Evolutionary conservation across 1,140 invertebrate species (phyloP), one percentile per base, ranked within the genome.

Genomic region (Cepaea nemoralis): DNA sequence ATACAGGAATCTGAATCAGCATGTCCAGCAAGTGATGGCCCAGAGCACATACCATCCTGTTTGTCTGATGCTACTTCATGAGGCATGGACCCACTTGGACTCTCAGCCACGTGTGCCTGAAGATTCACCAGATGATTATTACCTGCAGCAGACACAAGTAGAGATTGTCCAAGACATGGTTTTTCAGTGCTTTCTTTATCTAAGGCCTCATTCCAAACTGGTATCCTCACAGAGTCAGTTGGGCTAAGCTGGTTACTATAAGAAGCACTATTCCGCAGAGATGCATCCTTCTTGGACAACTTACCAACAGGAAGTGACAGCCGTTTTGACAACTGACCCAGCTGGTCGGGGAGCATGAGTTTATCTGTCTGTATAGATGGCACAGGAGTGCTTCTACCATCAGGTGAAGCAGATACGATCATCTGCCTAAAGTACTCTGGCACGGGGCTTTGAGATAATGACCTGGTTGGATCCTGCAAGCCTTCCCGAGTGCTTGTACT

Each of bases 401-500:
- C 66, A 31, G 40, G 31, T 19, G 0, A 6, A 2, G 77, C 55
- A 48, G 77, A 78, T 33, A 73, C 59, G 22, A 74, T 70, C 8
- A 45, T 42, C 39, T 73, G 45, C 48, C 77, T 79, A 31, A 19
- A 31, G 33, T 22, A n/a, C 33, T 79, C 48, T 1, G 27, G 42
- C 31, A n/a, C n/a, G 37, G 78, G 69, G 37, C 78, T 71, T 16
- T 42, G 59, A 16, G 78, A 67, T 24, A 37, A 16, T 50, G n/a
- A 35, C 73, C 69, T 70, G 22, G 45, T 35, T 59, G 69, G 45
- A 45, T 88, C 87, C 55, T 84, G 69, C 6, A 89, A 71, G 31
- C 89, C 88, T 77, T 88, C 88, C 67, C 88, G 83, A 27, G 89
- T 82, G 75, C 86, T 88, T n/a, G 85, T 89, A 70, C 88, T 89